phyloP scores from a whole-genome alignment of 1,140 invertebrate genomes.

The Drosophila kikkawai region DNA sequence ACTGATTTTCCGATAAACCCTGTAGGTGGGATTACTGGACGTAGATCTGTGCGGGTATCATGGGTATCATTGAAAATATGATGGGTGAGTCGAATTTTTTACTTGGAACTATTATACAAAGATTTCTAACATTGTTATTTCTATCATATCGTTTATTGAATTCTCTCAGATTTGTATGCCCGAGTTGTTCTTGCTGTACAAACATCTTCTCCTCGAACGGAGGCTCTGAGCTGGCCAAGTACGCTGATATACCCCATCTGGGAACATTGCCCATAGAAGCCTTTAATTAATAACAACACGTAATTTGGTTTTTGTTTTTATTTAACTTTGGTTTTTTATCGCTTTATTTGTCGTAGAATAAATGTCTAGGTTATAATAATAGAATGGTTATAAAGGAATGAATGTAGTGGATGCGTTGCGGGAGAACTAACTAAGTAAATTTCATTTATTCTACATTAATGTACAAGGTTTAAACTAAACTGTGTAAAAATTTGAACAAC shows the following conservation, averaged over 20 bases:
- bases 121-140: too few relatives aligned
- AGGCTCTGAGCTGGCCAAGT: conserved; percentile 91
- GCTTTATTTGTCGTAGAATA: conserved; percentile 31
- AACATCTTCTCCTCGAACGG: conserved; percentile 95
- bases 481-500: too few relatives aligned
- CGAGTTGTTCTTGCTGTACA: conserved; percentile 94
- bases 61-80: conserved; percentile 98
- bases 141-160: too few relatives aligned
- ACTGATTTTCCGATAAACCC: background rate
- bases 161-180: conserved; percentile 88
- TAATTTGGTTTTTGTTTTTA: background rate
- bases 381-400: conserved; percentile 34
- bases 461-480: too few relatives aligned
- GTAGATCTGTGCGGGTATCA: conserved; percentile 97
- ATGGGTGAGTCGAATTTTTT: conserved; percentile 86
- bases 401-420: conserved; percentile 22
- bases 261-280: conserved; percentile 93
- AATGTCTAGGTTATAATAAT: conserved; percentile 16
- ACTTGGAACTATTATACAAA: too few relatives aligned
- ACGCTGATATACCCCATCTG: conserved; percentile 91
- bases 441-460: too few relatives aligned
- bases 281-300: background rate
- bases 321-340: conserved; percentile 30
- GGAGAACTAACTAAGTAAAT: conserved; percentile 6
- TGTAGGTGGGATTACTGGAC: conserved; percentile 95